phyloP scores from a whole-genome alignment of 1,140 invertebrate species.

The Rhagoletis pomonella region DNA sequence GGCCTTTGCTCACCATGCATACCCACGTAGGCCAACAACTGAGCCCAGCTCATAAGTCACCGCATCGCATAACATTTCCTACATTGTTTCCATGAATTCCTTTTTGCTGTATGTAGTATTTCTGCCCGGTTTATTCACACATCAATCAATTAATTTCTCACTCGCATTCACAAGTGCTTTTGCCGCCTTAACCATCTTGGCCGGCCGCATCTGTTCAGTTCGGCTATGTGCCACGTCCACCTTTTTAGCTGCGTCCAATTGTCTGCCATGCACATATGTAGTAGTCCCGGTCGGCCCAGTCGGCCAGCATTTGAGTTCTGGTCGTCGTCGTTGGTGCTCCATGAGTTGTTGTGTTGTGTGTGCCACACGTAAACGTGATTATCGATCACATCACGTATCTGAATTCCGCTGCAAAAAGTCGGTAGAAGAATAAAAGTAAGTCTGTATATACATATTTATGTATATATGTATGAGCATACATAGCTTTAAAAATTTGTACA shows the following conservation, averaged over 20 bases:
- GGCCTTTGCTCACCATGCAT: background rate
- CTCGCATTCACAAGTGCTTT: conserved; percentile 9
- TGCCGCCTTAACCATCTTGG: background rate
- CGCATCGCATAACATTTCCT: conserved; percentile 17
- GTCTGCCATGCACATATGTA: background rate
- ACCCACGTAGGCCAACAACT: conserved; percentile 20
- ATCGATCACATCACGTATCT: conserved; percentile 58
- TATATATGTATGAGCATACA: background rate
- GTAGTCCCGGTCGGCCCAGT: background rate
- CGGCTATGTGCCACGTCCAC: background rate
- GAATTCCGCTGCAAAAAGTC: conserved; percentile 50
- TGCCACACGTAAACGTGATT: conserved; percentile 56
- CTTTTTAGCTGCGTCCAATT: conserved; percentile 24
- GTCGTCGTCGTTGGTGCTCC: background rate
- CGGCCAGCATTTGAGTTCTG: background rate
- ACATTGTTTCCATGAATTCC: conserved; percentile 42
- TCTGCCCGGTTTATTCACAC: conserved; percentile 40
- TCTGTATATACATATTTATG: no score
- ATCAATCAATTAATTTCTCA: conserved; percentile 52
- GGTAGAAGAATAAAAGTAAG: conserved; percentile 24
- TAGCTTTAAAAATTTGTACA: background rate
- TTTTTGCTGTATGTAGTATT: conserved; percentile 11
- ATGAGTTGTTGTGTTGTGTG: background rate
- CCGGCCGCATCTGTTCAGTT: background rate
- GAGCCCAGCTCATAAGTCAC: conserved; percentile 46